Percentiles rank a stretch among this genome's conserved stretches.
Conservation (phyloP, 2,113 vertebrate species). For the Zonotrichia leucophrys region DNA sequence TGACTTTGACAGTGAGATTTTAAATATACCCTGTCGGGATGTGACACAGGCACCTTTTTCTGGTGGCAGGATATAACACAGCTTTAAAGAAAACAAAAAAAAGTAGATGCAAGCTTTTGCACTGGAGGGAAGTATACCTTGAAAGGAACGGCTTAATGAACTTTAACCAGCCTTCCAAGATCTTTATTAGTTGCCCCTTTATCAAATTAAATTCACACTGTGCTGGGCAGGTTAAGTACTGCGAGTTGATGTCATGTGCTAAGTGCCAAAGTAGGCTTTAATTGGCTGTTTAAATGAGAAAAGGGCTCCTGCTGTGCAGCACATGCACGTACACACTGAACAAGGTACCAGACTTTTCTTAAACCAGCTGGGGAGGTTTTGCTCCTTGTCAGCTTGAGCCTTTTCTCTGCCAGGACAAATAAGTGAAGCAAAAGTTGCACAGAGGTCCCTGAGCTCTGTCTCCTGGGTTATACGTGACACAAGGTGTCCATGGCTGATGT, state of each 20-base stretch:
- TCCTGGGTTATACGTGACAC: not conserved
- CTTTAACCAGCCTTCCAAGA: slow-evolving; percentile 69
- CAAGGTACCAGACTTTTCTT: not conserved
- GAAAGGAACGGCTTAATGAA: slow-evolving; percentile 74
- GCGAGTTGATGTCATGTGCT: slow-evolving; percentile 59
- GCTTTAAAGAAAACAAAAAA: slow-evolving; percentile 18
- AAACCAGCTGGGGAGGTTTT: not conserved
- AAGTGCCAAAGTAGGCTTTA: slow-evolving; percentile 75
- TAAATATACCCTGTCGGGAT: slow-evolving; percentile 65
- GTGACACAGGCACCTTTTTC: slow-evolving; percentile 73
- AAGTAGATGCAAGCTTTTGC: slow-evolving; percentile 19
- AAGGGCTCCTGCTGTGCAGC: slow-evolving; percentile 63
- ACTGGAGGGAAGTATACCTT: slow-evolving; percentile 61
- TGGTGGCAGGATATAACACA: slow-evolving; percentile 70
- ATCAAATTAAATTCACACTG: slow-evolving; percentile 79
- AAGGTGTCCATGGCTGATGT: rapidly evolving
- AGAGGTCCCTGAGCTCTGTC: not conserved
- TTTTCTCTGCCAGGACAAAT: not conserved
- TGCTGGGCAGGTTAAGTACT: slow-evolving; percentile 67
- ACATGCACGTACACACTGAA: not conserved
- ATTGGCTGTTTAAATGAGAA: slow-evolving; percentile 77
- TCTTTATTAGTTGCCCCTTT: slow-evolving; percentile 73
- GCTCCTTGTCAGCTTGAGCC: not conserved
- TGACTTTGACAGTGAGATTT: slow-evolving; percentile 71
- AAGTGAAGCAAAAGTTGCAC: not conserved